Evolutionary conservation across 2,113 vertebrate genomes (phyloP).

Genomic region (Triplophysa dalaica): DNA sequence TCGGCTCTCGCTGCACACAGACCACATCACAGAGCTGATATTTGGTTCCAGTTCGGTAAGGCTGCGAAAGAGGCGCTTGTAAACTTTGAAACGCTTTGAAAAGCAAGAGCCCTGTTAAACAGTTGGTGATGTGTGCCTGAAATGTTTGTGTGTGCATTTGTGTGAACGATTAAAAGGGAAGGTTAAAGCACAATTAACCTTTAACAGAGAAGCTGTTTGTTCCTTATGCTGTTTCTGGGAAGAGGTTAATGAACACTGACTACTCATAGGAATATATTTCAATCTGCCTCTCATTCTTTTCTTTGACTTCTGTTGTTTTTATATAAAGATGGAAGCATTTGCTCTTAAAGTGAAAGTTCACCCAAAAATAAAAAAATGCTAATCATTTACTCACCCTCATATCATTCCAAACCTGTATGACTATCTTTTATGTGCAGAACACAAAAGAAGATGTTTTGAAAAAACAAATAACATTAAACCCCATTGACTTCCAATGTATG

Average conservation of each 20-base stretch:
- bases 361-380: no score
- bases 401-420: no score
- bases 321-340: no score
- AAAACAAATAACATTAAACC: no score
- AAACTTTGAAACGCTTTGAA: constrained; percentile 28
- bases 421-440: no score
- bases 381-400: no score
- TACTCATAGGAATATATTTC: neutral
- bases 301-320: no score
- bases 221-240: neutral
- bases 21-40: neutral
- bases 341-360: no score
- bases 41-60: neutral
- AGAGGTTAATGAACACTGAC: constrained; percentile 6
- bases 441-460: no score
- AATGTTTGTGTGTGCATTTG: constrained; percentile 50
- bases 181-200: constrained; percentile 66
- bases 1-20: neutral
- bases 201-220: constrained; percentile 50
- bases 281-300: no score
- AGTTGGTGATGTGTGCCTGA: constrained; percentile 58
- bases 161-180: constrained; percentile 37
- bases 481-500: no score
- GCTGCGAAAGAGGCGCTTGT: neutral
- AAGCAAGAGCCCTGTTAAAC: constrained; percentile 26